phyloP scores from a whole-genome alignment of 2,113 vertebrate genomes.

The Ictalurus punctatus region DNA sequence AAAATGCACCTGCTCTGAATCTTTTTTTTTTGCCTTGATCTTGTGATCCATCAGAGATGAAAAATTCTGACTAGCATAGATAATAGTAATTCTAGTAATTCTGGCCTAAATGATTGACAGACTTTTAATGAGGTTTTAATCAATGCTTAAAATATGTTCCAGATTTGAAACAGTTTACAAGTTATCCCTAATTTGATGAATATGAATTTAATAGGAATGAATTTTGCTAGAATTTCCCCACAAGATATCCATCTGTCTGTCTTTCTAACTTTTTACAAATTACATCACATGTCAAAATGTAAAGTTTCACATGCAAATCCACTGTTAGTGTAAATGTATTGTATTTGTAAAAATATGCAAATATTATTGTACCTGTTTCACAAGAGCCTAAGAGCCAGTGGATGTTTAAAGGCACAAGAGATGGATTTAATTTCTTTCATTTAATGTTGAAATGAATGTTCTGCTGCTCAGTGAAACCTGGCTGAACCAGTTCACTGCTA shows the following conservation, averaged over 20 bases:
- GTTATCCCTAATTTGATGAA: too few species aligned
- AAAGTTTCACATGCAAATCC: neutral
- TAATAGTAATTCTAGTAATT: too few species aligned
- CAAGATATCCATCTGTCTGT: too few species aligned
- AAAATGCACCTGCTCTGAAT: constrained; percentile 53
- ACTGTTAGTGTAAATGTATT: neutral
- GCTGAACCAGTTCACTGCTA: neutral
- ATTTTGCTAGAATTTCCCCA: too few species aligned
- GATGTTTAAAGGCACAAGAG: neutral
- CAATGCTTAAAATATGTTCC: too few species aligned
- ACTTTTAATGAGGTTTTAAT: too few species aligned
- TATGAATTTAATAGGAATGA: too few species aligned
- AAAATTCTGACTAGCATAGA: neutral
- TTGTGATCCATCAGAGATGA: neutral
- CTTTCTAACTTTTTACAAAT: too few species aligned
- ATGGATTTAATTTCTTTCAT: neutral
- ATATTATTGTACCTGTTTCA: neutral
- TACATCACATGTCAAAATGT: too few species aligned
- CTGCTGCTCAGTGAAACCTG: too few species aligned
- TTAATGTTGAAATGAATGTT: neutral
- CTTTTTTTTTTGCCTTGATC: neutral
- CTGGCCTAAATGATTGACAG: too few species aligned
- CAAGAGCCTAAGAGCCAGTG: neutral
- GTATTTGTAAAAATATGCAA: neutral
- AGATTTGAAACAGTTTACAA: too few species aligned